Conservation (phyloP, 2,797 vertebrate species). For the Sebastes trivittatus region DNA sequence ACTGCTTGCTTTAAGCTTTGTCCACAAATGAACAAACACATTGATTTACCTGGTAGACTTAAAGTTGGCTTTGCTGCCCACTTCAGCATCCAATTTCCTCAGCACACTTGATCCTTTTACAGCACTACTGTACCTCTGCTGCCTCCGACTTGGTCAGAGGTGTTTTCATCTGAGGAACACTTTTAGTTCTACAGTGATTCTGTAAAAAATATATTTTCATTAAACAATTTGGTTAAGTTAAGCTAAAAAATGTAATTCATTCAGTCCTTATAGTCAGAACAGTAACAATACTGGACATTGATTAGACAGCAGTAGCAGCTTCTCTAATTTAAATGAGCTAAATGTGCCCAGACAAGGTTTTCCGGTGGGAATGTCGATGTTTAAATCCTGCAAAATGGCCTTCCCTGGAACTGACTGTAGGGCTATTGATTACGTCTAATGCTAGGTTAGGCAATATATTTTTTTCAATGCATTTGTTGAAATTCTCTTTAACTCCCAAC, state of each 20-base stretch:
- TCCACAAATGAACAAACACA: conserved; percentile 52
- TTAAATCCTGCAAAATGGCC: conserved; percentile 15
- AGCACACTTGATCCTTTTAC: background rate
- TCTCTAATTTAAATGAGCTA: conserved; percentile 29
- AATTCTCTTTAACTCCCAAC: background rate
- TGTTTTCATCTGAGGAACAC: background rate
- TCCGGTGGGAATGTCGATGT: conserved; percentile 14
- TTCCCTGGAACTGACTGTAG: background rate
- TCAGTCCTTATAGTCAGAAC: background rate
- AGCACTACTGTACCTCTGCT: conserved; percentile 6
- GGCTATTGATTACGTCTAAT: background rate
- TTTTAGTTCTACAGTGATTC: background rate
- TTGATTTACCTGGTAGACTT: conserved; percentile 44
- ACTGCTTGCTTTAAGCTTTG: conserved; percentile 35
- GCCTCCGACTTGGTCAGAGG: background rate
- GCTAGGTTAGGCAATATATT: background rate
- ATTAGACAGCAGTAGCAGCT: background rate
- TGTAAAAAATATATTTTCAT: background rate
- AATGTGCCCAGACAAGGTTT: conserved; percentile 9
- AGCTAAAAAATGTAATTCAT: background rate
- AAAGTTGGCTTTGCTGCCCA: conserved; percentile 19
- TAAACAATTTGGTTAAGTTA: background rate
- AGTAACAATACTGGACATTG: conserved; percentile 4
- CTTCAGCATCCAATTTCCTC: conserved; percentile 30
- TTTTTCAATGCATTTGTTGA: background rate